Base-by-base conservation (phyloP, 2,113 vertebrate species). In the Percina caprodes region DNA sequence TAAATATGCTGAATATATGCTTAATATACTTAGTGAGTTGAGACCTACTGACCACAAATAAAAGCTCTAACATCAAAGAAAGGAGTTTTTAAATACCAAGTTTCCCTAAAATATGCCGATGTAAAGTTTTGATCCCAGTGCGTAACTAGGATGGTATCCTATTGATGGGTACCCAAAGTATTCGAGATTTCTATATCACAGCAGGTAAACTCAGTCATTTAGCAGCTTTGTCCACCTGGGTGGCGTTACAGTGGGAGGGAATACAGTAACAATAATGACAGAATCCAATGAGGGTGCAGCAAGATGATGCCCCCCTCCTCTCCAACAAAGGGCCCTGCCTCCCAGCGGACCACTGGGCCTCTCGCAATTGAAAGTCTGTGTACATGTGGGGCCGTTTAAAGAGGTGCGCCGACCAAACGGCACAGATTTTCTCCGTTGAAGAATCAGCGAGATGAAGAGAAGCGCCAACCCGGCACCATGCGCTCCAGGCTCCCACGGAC, bases 401-500 rank as follows among this genome's bases (percentile, higher is more conserved):
- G 93, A 92, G 92, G 85, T 89, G 88, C 86, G 83, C 92, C 88
- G 91, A 86, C 15, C 88, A 71, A 81, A 87, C 85, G 86, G 91
- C 92, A 78, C 87, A 80, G 86, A 95, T 90, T 92, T 92, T 93
- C 94, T 93, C 93, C 86, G 86, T 92, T 91, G 92, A 93, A 94
- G 93, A 94, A 90, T 90, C 91, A 96, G 90, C 95, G 96, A 95
- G 90, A 96, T 96, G 94, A 96, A 94, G 96, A 96, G 95, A 95
- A 91, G 95, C 92, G 93, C 89, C 86, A 84, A 92, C 80, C 94
- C 94, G 93, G 94, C 97, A 98, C 88, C 95, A 98, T 98, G 97
- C 95, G 95, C 95, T 94, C 94, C 93, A 93, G 94, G 95, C 94
- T 95, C 92, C 93, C 94, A 82, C 91, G 95, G 94, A 95, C 94